phyloP scores from a whole-genome alignment of 2,113 vertebrate species.

The Tricholaema leucomelas region DNA sequence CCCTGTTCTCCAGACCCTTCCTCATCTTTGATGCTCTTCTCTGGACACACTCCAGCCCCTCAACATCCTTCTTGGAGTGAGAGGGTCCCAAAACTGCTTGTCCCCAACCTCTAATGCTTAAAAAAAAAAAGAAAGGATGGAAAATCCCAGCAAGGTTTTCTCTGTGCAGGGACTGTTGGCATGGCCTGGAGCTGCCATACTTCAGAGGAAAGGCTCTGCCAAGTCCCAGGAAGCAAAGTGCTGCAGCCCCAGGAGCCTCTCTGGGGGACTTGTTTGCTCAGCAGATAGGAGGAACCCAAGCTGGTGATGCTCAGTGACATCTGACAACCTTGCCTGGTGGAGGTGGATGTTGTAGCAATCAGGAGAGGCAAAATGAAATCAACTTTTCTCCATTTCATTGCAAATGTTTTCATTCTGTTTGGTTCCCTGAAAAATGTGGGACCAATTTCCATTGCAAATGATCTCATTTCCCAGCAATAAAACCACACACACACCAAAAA shows the following conservation, averaged over 20 bases:
- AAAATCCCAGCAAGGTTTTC: background rate
- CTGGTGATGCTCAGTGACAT: background rate
- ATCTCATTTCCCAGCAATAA: background rate
- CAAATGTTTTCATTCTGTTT: background rate
- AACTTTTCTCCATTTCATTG: background rate
- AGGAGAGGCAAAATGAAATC: background rate
- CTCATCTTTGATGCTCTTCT: background rate
- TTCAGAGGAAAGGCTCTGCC: background rate
- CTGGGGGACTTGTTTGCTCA: background rate
- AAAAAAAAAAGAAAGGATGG: background rate
- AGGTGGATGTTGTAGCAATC: accelerated
- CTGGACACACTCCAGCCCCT: too few species aligned
- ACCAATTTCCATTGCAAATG: conserved; percentile 29
- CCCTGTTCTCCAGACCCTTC: too few species aligned
- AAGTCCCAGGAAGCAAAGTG: accelerated
- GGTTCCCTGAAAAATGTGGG: background rate
- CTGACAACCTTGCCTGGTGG: background rate
- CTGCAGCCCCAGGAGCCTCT: background rate
- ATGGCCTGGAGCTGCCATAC: accelerated
- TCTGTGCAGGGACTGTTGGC: accelerated
- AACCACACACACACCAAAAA: too few species aligned
- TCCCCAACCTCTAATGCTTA: background rate
- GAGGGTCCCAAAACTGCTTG: too few species aligned
- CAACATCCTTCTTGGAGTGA: too few species aligned
- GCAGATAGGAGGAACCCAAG: background rate